Conservation (phyloP, 1,140 invertebrate genomes). For the Caligus rogercresseyi region DNA sequence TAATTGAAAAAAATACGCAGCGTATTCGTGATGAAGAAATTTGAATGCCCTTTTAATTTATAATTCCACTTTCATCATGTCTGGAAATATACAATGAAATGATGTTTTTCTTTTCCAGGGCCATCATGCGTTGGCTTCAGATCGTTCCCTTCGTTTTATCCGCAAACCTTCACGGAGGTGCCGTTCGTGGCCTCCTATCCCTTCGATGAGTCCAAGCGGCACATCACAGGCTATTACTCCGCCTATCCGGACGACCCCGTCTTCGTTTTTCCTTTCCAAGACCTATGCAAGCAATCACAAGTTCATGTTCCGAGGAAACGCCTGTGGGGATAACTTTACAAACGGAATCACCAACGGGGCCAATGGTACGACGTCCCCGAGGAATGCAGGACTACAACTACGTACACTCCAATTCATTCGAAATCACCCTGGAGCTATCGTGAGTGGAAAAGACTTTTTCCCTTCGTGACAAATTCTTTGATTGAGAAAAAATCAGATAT, state of each 20-base stretch:
- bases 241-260: constrained; percentile 60
- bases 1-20: too few relatives aligned
- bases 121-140: constrained; percentile 66
- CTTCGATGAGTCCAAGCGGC: constrained; percentile 52
- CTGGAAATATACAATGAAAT: too few relatives aligned
- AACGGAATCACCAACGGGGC: constrained; percentile 82
- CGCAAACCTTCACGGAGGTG: constrained; percentile 87
- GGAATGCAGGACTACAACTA: constrained; percentile 99
- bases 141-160: constrained; percentile 79
- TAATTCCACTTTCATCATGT: too few relatives aligned
- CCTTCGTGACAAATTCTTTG: too few relatives aligned
- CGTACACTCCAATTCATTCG: constrained; percentile 75
- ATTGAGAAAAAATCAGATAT: too few relatives aligned
- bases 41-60: too few relatives aligned
- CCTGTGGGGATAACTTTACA: constrained; percentile 53
- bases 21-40: too few relatives aligned
- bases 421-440: constrained; percentile 81
- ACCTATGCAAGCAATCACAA: constrained; percentile 60
- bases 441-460: too few relatives aligned
- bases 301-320: constrained; percentile 55
- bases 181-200: constrained; percentile 86
- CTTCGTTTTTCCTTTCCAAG: constrained; percentile 60
- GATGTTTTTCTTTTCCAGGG: too few relatives aligned
- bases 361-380: constrained; percentile 60
- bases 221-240: constrained; percentile 28